Conservation (phyloP, 2,797 vertebrate species). For the Bradypodion pumilum region DNA sequence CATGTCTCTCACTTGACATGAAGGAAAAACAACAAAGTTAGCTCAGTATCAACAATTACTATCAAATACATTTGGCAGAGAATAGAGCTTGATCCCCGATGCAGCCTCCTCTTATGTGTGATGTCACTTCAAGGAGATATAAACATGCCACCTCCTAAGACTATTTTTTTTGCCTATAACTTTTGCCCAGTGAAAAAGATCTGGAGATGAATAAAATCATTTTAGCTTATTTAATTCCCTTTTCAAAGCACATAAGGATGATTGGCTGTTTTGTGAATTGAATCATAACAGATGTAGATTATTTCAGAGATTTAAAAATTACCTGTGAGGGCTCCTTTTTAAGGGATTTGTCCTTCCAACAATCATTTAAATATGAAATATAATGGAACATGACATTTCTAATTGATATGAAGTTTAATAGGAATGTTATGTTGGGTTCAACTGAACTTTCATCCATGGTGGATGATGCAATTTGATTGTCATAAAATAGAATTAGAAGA, state of each 20-base stretch:
- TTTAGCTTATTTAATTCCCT: constrained; percentile 46
- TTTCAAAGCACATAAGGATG: constrained; percentile 44
- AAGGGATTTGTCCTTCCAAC: constrained; percentile 36
- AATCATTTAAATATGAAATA: constrained; percentile 52
- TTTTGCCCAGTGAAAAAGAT: background rate
- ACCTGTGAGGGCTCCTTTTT: constrained; percentile 19
- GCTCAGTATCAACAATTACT: no score
- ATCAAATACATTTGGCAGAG: background rate
- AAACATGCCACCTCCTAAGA: background rate
- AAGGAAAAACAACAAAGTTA: background rate
- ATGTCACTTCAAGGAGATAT: fast-evolving
- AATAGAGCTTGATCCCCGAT: background rate
- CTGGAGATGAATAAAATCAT: constrained; percentile 31
- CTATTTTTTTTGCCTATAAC: constrained; percentile 22
- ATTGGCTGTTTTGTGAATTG: constrained; percentile 46
- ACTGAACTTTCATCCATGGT: constrained; percentile 48
- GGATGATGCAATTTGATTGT: background rate
- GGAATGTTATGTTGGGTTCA: constrained; percentile 23
- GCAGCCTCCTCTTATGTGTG: background rate
- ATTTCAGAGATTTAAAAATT: constrained; percentile 43
- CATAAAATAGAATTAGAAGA: constrained; percentile 25
- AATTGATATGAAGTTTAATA: constrained; percentile 47
- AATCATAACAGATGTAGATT: constrained; percentile 43
- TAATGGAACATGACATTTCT: constrained; percentile 43
- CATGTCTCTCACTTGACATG: background rate